These are phyloP conservation scores for Notolepis coatsorum DNA, from an alignment of 2,797 vertebrate species.

Conservation along the genomic window DNA sequence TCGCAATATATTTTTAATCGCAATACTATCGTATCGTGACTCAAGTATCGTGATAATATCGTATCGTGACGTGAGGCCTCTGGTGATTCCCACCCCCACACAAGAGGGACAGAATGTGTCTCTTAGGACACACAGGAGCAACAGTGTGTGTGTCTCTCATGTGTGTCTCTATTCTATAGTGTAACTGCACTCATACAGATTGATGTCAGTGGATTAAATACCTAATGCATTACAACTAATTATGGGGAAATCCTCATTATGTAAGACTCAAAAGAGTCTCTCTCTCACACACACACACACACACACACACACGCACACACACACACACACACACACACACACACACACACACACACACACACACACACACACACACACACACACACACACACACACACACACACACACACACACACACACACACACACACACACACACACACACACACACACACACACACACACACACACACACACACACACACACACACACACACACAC, in stretches of 20 bases:
- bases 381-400: background rate
- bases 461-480: conserved; percentile 1
- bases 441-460: background rate
- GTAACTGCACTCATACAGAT: background rate
- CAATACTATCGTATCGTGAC: too few species aligned
- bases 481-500: background rate
- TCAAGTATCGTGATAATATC: too few species aligned
- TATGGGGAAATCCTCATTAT: conserved; percentile 15
- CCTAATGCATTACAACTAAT: conserved; percentile 3
- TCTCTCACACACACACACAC: background rate
- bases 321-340: background rate
- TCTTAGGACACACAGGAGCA: background rate
- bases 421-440: background rate
- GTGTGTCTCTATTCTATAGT: background rate
- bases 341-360: too few species aligned
- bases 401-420: background rate
- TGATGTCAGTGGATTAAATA: background rate
- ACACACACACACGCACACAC: background rate
- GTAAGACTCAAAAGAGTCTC: background rate
- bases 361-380: too few species aligned
- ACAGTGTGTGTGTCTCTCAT: background rate
- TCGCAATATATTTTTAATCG: too few species aligned
- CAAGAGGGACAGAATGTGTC: background rate
- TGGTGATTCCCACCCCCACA: background rate
- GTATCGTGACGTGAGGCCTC: too few species aligned